Base-by-base conservation (phyloP, 2,797 vertebrate species). In the Benthosema pterotum region DNA sequence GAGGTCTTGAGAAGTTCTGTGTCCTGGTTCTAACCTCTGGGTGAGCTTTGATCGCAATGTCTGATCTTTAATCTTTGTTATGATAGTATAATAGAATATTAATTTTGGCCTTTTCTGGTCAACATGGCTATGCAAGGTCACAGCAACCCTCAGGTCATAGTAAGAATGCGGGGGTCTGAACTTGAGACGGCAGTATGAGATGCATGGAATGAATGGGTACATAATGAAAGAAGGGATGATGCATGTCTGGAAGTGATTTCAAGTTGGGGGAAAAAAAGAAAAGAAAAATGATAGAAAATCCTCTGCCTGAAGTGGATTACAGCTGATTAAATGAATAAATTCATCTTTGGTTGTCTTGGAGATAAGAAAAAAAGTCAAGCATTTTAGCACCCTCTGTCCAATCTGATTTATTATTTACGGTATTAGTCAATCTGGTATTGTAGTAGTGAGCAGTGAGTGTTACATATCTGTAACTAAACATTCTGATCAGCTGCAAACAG, bases 21-120 rank as follows among this genome's bases (percentile, higher is more conserved):
- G 61, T 43, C 63, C 65, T 43, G 42, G 67, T 75, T 52, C 13
- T 74, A 75, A 78, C 71, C 72, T 69, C 67, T 16, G 52, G 52
- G 28, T 19, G 63, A 45, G 65, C 4, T 60, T 64, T 75, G 61
- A 69, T 71, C 65, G 72, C 52, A 42, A 49, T 49, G 71, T 71
- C 72, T 73, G 48, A 22, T 22, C 59, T 53, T 17, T 57, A 17
- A 51, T 14, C 48, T 12, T 62, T 46, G 62, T 80, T 80, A 62
- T 73, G 65, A 69, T 73, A 67, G 54, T 67, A 60, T 57, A 32
- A 55, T n/a, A 47, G 60, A 52, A 57, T 61, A 67, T 55, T 65
- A 15, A 46, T 60, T 51, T 47, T 84, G 65, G 80, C 68, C 73
- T 62, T 74, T 54, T 43, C 11, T 64, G 58, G 38, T 55, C 61